Percentiles rank a stretch among this genome's conserved stretches.
Evolutionary conservation across 2,888 invertebrate genomes (phyloP).

Genomic region (Gymnoscelis rufifasciata): DNA sequence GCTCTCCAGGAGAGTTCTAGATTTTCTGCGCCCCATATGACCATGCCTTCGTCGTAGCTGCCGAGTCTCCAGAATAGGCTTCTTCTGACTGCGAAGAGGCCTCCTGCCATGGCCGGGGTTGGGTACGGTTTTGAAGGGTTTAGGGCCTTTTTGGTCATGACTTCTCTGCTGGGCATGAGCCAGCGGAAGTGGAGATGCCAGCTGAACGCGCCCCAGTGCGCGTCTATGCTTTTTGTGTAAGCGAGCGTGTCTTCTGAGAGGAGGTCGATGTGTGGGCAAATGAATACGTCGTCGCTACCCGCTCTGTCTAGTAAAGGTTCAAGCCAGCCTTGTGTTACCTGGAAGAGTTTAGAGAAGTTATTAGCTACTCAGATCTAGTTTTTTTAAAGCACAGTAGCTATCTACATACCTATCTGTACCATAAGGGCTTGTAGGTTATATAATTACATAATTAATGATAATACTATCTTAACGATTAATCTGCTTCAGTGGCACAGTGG

Average conservation of each 20-base stretch:
- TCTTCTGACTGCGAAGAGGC: conserved; percentile 92
- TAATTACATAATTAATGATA: no score
- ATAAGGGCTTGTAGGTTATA: no score
- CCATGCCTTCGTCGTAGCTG: conserved; percentile 84
- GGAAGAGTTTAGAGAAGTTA: no score
- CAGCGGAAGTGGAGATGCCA: conserved; percentile 97
- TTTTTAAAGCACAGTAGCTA: no score
- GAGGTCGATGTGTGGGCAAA: conserved; percentile 78
- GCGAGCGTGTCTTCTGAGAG: conserved; percentile 97
- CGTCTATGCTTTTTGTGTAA: conserved; percentile 95
- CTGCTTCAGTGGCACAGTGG: no score
- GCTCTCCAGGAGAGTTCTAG: conserved; percentile 97
- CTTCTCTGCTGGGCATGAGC: conserved; percentile 85
- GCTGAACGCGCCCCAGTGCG: conserved; percentile 99
- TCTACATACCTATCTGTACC: no score
- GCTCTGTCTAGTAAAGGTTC: conserved; percentile 78
- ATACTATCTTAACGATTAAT: no score
- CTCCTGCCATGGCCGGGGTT: conserved; percentile 96
- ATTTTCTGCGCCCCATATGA: conserved; percentile 99
- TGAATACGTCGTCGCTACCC: conserved; percentile 68
- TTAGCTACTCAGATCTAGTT: no score
- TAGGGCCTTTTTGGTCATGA: conserved; percentile 80
- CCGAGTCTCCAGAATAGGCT: conserved; percentile 93
- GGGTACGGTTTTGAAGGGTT: conserved; percentile 84
- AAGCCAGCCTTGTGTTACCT: conserved; percentile 82